These are phyloP conservation scores for Theretra japonica DNA, from an alignment of 2,888 invertebrate genomes.

Conservation along the genomic window DNA sequence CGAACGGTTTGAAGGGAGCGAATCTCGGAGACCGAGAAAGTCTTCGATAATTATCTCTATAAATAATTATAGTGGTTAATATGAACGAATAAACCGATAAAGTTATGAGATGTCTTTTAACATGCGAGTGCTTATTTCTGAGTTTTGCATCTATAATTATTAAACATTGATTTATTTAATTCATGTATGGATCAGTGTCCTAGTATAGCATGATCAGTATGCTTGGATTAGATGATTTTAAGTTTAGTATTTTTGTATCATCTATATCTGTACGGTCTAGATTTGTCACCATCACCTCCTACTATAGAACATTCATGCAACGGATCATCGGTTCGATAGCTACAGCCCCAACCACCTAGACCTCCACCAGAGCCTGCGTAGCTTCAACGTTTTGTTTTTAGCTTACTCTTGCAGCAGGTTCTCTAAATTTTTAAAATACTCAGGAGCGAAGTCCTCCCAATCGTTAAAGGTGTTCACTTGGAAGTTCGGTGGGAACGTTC, in stretches of 20 bases:
- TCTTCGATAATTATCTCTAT: constrained; percentile 11
- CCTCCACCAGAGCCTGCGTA: constrained; percentile 68
- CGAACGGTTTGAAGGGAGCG: constrained; percentile 23
- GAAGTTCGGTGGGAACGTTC: constrained; percentile 43
- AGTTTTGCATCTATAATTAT: too few species aligned
- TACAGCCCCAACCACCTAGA: constrained; percentile 40
- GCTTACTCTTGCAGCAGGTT: constrained; percentile 74
- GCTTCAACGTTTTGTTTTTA: constrained; percentile 42
- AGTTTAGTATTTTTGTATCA: not conserved
- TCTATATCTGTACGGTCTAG: not conserved
- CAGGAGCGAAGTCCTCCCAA: constrained; percentile 64
- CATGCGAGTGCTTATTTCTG: too few species aligned
- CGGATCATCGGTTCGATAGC: not conserved
- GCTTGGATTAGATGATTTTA: not conserved
- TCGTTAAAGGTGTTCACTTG: constrained; percentile 47
- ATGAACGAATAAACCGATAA: not conserved
- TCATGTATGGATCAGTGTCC: too few species aligned
- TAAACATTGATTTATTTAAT: too few species aligned
- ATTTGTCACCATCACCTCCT: constrained; percentile 28
- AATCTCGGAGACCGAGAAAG: constrained; percentile 10
- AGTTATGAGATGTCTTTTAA: too few species aligned
- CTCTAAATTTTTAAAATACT: constrained; percentile 70
- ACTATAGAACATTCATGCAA: constrained; percentile 25
- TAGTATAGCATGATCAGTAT: too few species aligned
- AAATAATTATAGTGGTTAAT: not conserved